Evolutionary conservation across 2,888 invertebrate genomes (phyloP), one percentile per base, ranked within the genome.

Genomic region (Isoperla grammatica): DNA sequence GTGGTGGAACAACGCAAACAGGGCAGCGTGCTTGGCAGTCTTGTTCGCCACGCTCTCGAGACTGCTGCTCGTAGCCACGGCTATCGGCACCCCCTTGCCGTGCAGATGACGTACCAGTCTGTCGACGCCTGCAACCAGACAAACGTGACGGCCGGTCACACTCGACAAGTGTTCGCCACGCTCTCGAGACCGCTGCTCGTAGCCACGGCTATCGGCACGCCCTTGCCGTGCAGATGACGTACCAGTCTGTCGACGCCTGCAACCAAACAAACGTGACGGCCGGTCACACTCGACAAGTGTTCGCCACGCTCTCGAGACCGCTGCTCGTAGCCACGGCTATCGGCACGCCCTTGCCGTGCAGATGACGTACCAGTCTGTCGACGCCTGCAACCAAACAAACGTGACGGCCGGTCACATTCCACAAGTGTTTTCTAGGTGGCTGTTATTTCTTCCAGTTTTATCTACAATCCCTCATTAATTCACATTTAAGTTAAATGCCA

Each of bases 281-380:
- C n/a, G n/a, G n/a, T n/a, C n/a, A n/a, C n/a, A n/a, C n/a, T n/a
- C n/a, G n/a, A n/a, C n/a, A n/a, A n/a, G n/a, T n/a, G n/a, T n/a
- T n/a, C n/a, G n/a, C n/a, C 56, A 85, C 91, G 66, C 87, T 87
- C 19, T 85, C 79, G 39, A 79, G 78, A 53, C 86, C 83, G 1
- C 93, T 91, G 11, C 94, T 94, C 0, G 95, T 95, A 4, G 95
- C 95, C 57, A 95, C 78, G 0, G 90, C 90, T 53, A 94, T 87
- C 0, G 94, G 94, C 12, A 95, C 80, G 50, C 85, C 82, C 19
- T 85, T 79, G 50, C 79, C 76, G 68, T 87, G 80, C 11, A 95
- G 76, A 72, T 95, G 93, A 37, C 80, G 76, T 13, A 95, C 81
- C 57, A 95, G 75, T 64, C 80, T 80, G 71, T 88, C 87, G 11